Base-by-base conservation (phyloP, 2,888 invertebrate species). In the Tachina lurida region DNA sequence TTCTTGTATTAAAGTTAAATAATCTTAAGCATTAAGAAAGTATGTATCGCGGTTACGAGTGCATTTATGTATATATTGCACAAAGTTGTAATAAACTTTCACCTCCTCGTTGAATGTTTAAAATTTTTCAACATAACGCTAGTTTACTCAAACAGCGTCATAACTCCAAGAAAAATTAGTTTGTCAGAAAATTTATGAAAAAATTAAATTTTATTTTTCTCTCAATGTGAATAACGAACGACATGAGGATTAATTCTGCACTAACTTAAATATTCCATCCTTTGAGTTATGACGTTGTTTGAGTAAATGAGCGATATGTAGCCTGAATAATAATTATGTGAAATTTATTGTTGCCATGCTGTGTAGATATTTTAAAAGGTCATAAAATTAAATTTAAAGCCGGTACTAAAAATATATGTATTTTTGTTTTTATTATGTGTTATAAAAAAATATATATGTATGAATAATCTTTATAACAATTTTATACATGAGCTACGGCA, bases 371-470 rank as follows among this genome's bases (percentile, higher is more conserved):
- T 60, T 73, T 19, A 67, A 39, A 83, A 73, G 60, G 60, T 39
- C 77, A 68, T 73, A 77, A 76, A 77, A 54, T 83, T 52, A 54
- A 45, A 60, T 62, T 77, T 12, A 73, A 68, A 68, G 19, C 54
- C 5, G 19, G 54, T 71, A 15, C 22, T 43, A 39, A 49, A 15
- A 41, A 49, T n/a, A 13, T 17, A 31, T 31, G 5, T 31, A 31
- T 56, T 22, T 49, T n/a, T n/a, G n/a, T 49, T 3, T 22, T 54
- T 54, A 22, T 54, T 54, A 19, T 17, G 10, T 17, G n/a, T 47
- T 15, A 47, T 1, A 47, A 39, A 41, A 19, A 56, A 15, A 13
- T 12, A n/a, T n/a, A n/a, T n/a, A n/a, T n/a, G n/a, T n/a, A n/a
- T 17, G 17, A 52, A 2, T 8, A 68, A 7, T 39, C 39, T 49